A percentile compares a stretch with the other conserved stretches of the same genome.
Conservation (phyloP, 2,888 invertebrate genomes). For the Drosophila aldrichi region DNA sequence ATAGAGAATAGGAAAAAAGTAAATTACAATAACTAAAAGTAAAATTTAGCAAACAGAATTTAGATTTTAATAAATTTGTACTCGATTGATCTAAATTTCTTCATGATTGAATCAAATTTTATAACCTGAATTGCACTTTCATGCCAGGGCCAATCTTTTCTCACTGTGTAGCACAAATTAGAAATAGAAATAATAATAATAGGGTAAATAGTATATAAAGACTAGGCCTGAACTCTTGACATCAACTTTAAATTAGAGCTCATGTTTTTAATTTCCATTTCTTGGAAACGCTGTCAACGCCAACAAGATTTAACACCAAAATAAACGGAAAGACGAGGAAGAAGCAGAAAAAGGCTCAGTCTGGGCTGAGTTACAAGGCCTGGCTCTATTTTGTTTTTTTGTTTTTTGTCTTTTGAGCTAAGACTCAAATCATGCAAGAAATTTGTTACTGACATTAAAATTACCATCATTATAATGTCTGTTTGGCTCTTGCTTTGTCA, state of each 20-base stretch:
- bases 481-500: slow-evolving; percentile 3
- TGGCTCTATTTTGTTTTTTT: not conserved
- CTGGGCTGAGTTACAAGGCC: slow-evolving; percentile 19
- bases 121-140: not conserved
- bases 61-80: not conserved
- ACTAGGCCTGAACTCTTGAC: slow-evolving; percentile 39
- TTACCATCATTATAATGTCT: slow-evolving; percentile 80
- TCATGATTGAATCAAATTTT: no score
- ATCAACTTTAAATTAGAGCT: slow-evolving; percentile 51
- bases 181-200: not conserved
- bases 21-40: not conserved
- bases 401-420: not conserved
- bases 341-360: not conserved
- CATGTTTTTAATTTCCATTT: slow-evolving; percentile 49
- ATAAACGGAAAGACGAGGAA: not conserved
- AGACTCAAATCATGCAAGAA: slow-evolving; percentile 78
- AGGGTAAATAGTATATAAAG: slow-evolving; percentile 17
- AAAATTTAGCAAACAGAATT: not conserved
- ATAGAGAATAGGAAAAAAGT: no score
- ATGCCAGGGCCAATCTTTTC: not conserved
- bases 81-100: no score
- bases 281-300: slow-evolving; percentile 70
- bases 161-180: not conserved
- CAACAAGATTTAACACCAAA: slow-evolving; percentile 63
- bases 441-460: slow-evolving; percentile 81